Percentiles rank a stretch among this genome's conserved stretches.
These are phyloP conservation scores for Phrynocephalus versicolor DNA, from an alignment of 2,113 vertebrate species.

Conservation along the genomic window DNA sequence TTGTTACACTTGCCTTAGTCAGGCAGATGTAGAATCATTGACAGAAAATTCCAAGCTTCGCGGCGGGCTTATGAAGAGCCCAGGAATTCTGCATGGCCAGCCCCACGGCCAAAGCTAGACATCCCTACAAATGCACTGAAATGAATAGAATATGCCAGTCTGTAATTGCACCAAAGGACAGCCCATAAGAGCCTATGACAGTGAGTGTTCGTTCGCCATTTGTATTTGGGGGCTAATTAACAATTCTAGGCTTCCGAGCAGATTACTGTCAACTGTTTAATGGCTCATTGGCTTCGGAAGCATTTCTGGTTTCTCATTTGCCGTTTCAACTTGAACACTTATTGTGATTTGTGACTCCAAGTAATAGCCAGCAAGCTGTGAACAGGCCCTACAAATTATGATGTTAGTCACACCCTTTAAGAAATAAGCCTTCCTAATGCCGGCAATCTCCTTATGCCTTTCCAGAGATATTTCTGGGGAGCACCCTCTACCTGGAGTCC, in stretches of 20 bases:
- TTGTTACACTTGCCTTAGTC: neutral
- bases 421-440: conserved; percentile 50
- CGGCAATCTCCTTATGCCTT: neutral
- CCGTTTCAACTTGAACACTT: conserved; percentile 40
- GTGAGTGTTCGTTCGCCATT: conserved; percentile 54
- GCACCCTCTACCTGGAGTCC: neutral
- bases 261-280: conserved; percentile 70
- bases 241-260: conserved; percentile 63
- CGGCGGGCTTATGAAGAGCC: neutral
- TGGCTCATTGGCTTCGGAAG: conserved; percentile 65
- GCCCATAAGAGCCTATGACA: conserved; percentile 8
- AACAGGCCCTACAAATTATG: conserved; percentile 21
- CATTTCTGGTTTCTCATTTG: conserved; percentile 54
- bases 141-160: neutral
- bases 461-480: neutral
- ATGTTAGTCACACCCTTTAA: conserved; percentile 43
- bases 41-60: accelerated
- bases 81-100: accelerated
- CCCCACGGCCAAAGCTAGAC: too few species aligned
- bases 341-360: conserved; percentile 65
- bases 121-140: neutral
- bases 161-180: neutral
- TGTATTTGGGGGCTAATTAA: conserved; percentile 66
- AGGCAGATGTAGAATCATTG: neutral
- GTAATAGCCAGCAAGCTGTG: conserved; percentile 49